Conservation (phyloP, 2,888 invertebrate species). For the Idaea biselata region DNA sequence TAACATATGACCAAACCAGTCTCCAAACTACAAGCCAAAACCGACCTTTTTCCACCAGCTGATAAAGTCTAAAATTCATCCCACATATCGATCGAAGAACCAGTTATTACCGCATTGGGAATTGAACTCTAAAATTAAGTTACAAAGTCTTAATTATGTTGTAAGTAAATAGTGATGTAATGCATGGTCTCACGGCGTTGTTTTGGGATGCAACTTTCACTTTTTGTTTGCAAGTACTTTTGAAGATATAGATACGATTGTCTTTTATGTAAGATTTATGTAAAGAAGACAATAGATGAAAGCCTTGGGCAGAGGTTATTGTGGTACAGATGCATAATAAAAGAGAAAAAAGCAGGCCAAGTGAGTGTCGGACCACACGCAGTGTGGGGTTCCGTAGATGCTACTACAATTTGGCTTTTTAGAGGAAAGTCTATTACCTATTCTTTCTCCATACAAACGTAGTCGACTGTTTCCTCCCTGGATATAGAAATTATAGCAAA, state of each 20-base stretch:
- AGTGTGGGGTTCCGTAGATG: too few relatives aligned
- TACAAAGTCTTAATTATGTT: conserved; percentile 6
- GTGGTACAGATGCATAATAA: background rate
- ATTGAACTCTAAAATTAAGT: conserved; percentile 17
- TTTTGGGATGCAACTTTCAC: conserved; percentile 10
- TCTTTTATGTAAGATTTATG: background rate
- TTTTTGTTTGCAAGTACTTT: conserved; percentile 11
- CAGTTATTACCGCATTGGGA: conserved; percentile 44
- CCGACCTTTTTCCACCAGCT: conserved; percentile 5
- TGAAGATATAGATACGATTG: conserved; percentile 4
- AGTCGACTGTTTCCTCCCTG: too few relatives aligned
- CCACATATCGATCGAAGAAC: conserved; percentile 29
- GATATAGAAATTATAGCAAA: too few relatives aligned
- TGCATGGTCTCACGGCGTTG: background rate
- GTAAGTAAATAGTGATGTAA: conserved; percentile 3
- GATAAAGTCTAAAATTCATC: conserved; percentile 8
- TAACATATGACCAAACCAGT: conserved; percentile 9
- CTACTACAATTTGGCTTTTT: too few relatives aligned
- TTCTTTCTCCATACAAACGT: too few relatives aligned
- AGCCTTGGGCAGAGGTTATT: background rate
- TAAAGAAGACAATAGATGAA: background rate
- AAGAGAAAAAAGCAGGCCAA: background rate
- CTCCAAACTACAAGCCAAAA: conserved; percentile 10
- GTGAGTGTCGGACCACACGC: too few relatives aligned
- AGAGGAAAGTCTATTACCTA: too few relatives aligned